phyloP scores from a whole-genome alignment of 1,140 invertebrate species.

The Archivesica marissinica region DNA sequence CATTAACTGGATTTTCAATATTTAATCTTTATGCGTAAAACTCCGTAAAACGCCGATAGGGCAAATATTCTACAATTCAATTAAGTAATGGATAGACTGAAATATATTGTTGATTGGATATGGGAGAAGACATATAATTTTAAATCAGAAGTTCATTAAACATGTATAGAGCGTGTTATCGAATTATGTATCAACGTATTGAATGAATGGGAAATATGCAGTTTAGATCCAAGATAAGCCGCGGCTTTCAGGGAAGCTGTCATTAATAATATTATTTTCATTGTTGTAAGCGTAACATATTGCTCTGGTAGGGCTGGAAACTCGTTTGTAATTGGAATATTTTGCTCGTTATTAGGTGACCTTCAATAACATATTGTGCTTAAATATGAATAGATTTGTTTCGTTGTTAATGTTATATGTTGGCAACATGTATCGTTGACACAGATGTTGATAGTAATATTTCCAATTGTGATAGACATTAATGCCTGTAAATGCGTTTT shows the following conservation, averaged over 20 bases:
- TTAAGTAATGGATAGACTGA: conserved; percentile 14
- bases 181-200: background rate
- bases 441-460: conserved; percentile 15
- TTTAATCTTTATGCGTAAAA: too few relatives aligned
- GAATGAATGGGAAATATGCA: background rate
- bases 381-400: conserved; percentile 7
- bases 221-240: background rate
- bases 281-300: background rate
- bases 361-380: background rate
- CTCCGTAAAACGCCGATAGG: too few relatives aligned
- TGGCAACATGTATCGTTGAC: background rate
- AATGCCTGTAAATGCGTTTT: too few relatives aligned
- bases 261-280: background rate
- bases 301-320: background rate
- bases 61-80: conserved; percentile 18
- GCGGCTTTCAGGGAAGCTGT: background rate
- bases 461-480: too few relatives aligned
- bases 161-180: conserved; percentile 4
- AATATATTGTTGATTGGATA: background rate
- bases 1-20: too few relatives aligned
- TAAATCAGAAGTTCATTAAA: background rate
- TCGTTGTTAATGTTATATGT: background rate
- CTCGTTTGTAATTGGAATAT: background rate
- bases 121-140: background rate
- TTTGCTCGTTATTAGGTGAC: background rate